Base-by-base conservation (phyloP, 2,888 invertebrate genomes). In the Harpagoxenus sublaevis region DNA sequence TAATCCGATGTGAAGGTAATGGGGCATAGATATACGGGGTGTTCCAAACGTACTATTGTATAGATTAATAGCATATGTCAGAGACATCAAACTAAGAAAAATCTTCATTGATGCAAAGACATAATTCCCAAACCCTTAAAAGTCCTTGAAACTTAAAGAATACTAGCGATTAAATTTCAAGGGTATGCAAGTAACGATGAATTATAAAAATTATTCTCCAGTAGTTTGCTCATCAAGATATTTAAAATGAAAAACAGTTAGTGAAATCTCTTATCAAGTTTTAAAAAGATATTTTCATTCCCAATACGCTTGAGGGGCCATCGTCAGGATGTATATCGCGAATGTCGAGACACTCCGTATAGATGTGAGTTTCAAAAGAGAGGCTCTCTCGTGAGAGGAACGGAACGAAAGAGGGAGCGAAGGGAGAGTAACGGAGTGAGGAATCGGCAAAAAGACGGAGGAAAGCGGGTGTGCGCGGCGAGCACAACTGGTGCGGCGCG, bases 1-100 rank as follows among this genome's bases (percentile, higher is more conserved):
- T 89, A 89, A 89, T 89, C 89, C 88, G 65, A 73, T 62, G 78
- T 60, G 82, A 81, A 86, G 85, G 79, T 88, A 89, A 89, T 88
- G 87, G 89, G 57, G 74, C 86, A 79, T 51, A 66, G 85, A 83
- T 84, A 83, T 83, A 87, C 79, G 86, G 82, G 62, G 70, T 84
- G 78, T 62, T 51, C 53, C 57, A 10, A 71, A 42, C 51, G n/a
- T 39, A n/a, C 15, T 60, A 45, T 45, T n/a, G n/a, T 45, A 28
- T n/a, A 45, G 12, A 60, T 73, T 60, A 45, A 60, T 28, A 60
- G n/a, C 45, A 23, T 28, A n/a, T 6, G 35, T 42, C 10, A 28
- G 51, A 28, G 51, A n/a, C 15, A 28, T 28, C 3, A n/a, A 42
- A 42, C 6, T n/a, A 5, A 74, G 10, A 57, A 42, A 39, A 57